Conservation (phyloP, 1,140 invertebrate species). For the Copidosoma floridanum region DNA sequence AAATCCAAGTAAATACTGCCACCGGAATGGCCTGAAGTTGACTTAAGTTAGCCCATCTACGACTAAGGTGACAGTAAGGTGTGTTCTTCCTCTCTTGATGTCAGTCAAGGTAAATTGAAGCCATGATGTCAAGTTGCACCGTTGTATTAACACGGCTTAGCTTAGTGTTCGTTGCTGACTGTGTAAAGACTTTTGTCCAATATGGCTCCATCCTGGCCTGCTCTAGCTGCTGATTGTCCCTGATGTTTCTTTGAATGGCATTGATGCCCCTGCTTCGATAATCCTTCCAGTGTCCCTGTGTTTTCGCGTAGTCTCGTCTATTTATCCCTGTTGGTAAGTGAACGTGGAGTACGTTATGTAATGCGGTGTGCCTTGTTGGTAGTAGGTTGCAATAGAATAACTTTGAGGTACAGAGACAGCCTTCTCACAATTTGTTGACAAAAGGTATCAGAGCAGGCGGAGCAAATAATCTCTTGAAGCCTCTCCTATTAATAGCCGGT, state of each 20-base stretch:
- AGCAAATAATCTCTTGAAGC: too few relatives aligned
- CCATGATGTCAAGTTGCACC: not conserved
- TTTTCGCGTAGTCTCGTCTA: not conserved
- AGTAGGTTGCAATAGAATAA: not conserved
- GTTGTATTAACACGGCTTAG: not conserved
- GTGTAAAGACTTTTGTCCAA: not conserved
- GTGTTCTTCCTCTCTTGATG: not conserved
- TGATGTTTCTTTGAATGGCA: not conserved
- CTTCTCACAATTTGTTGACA: too few relatives aligned
- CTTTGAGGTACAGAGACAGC: not conserved
- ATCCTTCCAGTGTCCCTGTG: not conserved
- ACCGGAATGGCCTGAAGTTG: conserved; percentile 18
- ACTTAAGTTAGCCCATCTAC: conserved; percentile 11
- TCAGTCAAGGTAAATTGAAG: not conserved
- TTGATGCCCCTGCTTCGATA: not conserved
- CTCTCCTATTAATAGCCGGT: too few relatives aligned
- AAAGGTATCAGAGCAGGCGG: too few relatives aligned
- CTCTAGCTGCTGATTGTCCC: not conserved
- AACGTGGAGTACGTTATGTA: not conserved
- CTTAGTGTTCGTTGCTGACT: not conserved
- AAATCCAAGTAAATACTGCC: not conserved
- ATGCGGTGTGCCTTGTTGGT: not conserved
- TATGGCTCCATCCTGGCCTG: not conserved
- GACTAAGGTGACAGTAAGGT: not conserved
- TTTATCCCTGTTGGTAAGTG: not conserved